A percentile compares a stretch with the other conserved stretches of the same genome.
These are phyloP conservation scores for Heliopora coerulea DNA, from an alignment of 92 coral and sea anemone species.

Conservation along the genomic window DNA sequence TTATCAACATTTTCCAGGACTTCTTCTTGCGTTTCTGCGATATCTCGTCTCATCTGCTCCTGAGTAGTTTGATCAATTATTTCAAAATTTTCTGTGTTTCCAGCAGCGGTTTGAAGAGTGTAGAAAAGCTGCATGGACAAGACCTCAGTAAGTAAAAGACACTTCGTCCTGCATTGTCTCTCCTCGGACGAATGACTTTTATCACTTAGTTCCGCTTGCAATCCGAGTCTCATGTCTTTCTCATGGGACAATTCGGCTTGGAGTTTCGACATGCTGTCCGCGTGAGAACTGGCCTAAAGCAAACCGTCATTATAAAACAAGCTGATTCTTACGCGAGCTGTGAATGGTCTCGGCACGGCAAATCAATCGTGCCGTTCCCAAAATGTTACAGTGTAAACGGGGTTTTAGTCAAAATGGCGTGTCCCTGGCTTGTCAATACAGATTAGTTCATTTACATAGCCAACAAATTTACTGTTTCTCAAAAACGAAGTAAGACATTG, in stretches of 20 bases:
- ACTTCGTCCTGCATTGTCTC: constrained; percentile 58
- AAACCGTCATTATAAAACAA: too few species aligned
- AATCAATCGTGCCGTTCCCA: too few species aligned
- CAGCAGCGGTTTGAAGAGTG: constrained; percentile 56
- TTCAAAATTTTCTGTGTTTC: constrained; percentile 29
- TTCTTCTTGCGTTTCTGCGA: constrained; percentile 43
- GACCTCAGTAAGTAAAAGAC: constrained; percentile 68
- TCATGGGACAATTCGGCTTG: constrained; percentile 69
- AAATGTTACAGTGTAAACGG: too few species aligned
- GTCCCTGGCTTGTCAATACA: too few species aligned
- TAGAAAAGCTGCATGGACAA: constrained; percentile 88
- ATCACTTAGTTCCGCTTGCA: constrained; percentile 51
- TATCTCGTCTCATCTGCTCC: not conserved
- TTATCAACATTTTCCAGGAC: constrained; percentile 71
- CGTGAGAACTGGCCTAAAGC: constrained; percentile 53
- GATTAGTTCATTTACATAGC: too few species aligned
- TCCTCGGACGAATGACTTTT: constrained; percentile 49
- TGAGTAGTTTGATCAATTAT: constrained; percentile 4
- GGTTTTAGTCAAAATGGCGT: too few species aligned
- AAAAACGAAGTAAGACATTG: too few species aligned
- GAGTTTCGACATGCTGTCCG: constrained; percentile 58
- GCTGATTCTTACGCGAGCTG: too few species aligned
- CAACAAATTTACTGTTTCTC: too few species aligned
- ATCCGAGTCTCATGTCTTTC: constrained; percentile 44
- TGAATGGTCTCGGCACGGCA: too few species aligned